These are phyloP conservation scores for Lagocephalus sceleratus DNA, from an alignment of 2,797 vertebrate species.

Conservation along the genomic window DNA sequence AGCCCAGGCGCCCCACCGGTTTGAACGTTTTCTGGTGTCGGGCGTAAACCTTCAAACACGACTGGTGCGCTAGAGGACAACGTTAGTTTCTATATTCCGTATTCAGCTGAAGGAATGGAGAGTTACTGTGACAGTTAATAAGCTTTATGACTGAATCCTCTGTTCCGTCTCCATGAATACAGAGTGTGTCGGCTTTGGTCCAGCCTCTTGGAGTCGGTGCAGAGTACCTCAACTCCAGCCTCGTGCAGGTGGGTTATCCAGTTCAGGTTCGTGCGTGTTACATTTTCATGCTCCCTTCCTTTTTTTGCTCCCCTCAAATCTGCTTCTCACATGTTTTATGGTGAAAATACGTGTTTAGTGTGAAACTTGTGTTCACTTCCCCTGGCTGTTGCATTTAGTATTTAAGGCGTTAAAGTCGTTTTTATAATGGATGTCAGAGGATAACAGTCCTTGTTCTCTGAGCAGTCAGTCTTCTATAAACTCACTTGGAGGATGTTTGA, in stretches of 20 bases:
- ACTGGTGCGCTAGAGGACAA: too few relatives aligned
- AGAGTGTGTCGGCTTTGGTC: conserved; percentile 94
- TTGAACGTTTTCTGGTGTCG: conserved; percentile 12
- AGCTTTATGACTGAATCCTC: conserved; percentile 1
- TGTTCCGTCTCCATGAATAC: conserved; percentile 16
- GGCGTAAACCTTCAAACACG: neutral
- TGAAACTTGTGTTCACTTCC: too few relatives aligned
- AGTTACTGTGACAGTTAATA: neutral
- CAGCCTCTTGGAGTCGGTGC: conserved; percentile 97
- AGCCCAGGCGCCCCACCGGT: conserved; percentile 10
- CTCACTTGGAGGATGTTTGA: too few relatives aligned
- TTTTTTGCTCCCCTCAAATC: neutral
- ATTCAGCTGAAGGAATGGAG: neutral
- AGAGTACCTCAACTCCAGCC: conserved; percentile 93
- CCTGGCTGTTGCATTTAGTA: too few relatives aligned
- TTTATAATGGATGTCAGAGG: too few relatives aligned
- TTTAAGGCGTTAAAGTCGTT: too few relatives aligned
- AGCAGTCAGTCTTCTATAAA: too few relatives aligned
- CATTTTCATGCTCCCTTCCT: neutral
- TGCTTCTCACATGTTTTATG: neutral
- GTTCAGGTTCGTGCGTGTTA: neutral
- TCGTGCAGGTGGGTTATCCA: conserved; percentile 87
- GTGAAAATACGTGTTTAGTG: neutral
- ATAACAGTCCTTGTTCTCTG: too few relatives aligned
- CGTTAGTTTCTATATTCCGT: neutral